Evolutionary conservation across 2,797 vertebrate species (phyloP), one percentile per base, ranked within the genome.

Genomic region (Gadopsis bispinosus): DNA sequence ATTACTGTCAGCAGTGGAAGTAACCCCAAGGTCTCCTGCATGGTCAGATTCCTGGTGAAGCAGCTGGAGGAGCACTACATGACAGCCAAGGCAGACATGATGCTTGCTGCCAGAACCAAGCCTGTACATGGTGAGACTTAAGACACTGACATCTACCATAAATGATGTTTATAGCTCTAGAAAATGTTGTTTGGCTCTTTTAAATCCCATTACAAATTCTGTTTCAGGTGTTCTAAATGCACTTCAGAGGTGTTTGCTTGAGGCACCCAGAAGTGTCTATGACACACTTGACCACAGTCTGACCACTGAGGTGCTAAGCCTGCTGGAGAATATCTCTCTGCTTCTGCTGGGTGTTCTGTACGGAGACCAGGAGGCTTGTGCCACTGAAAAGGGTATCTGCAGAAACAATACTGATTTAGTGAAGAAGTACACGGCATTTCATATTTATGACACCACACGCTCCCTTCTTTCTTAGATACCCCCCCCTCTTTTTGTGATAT

Each of bases 401-500:
- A 43, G 31, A 70, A 26, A 41, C 3, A 5, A 17, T 1, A 19
- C n/a, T 4, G 17, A 39, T 10, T 37, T 58, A 1, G 3, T 9
- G 22, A 60, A 31, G 37, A 67, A 13, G 8, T 37, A 3, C 14
- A 35, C 13, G 5, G 19, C 37, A 66, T 39, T 71, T 78, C 5
- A 75, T 9, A 16, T 47, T 58, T 33, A 41, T 26, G 43, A 66
- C 7, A 16, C 1, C 35, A 26, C 9, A 5, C 16, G 1, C 3
- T 67, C 10, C 62, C 16, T 58, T 73, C 10, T 51, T 19, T 83
- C 53, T 12, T 87, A 96, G 96, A 95, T 61, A 90, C 94, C 0
- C 95, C 96, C 0, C 97, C 97, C 5, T 98, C 97, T 0, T 96
- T 97, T 79, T 97, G 95, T 50, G 97, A 97, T 54, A 98, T 97